Conservation (phyloP, 1,140 invertebrate species). For the Adelges cooleyi region DNA sequence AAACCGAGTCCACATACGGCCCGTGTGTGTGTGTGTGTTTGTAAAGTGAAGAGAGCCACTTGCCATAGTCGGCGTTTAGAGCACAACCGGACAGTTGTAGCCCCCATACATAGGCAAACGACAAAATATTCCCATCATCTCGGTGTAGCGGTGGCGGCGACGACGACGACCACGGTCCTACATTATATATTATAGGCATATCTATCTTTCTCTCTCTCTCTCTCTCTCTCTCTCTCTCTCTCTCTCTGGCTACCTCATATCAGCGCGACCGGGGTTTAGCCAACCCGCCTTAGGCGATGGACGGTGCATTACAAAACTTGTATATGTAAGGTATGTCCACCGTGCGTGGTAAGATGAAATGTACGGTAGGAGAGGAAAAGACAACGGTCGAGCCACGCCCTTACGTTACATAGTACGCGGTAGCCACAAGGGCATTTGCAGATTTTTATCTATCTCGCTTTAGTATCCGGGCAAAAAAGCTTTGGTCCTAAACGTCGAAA, state of each 20-base stretch:
- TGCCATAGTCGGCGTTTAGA: slow-evolving; percentile 24
- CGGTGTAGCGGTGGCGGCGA: background rate
- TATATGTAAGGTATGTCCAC: background rate
- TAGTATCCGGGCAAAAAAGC: too few relatives aligned
- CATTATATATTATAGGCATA: too few relatives aligned
- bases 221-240: slow-evolving; percentile 5
- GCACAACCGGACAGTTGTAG: slow-evolving; percentile 15
- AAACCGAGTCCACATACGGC: background rate
- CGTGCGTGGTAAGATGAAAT: too few relatives aligned
- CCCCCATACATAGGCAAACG: slow-evolving; percentile 28
- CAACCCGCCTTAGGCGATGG: slow-evolving; percentile 15
- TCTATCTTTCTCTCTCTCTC: too few relatives aligned
- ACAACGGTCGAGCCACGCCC: background rate
- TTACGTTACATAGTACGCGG: background rate
- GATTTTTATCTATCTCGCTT: background rate
- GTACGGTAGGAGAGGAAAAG: too few relatives aligned
- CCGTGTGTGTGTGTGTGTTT: background rate
- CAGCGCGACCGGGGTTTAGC: background rate
- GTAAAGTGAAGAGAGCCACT: slow-evolving; percentile 20
- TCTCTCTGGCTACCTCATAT: background rate
- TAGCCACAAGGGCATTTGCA: background rate
- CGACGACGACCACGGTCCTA: too few relatives aligned
- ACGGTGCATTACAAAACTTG: slow-evolving; percentile 16
- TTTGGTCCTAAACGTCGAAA: too few relatives aligned
- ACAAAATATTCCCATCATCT: slow-evolving; percentile 28